A percentile compares a stretch with the other conserved stretches of the same genome.
These are phyloP conservation scores for Monoplex corrugatus DNA, from an alignment of 2,888 invertebrate species.

Conservation along the genomic window DNA sequence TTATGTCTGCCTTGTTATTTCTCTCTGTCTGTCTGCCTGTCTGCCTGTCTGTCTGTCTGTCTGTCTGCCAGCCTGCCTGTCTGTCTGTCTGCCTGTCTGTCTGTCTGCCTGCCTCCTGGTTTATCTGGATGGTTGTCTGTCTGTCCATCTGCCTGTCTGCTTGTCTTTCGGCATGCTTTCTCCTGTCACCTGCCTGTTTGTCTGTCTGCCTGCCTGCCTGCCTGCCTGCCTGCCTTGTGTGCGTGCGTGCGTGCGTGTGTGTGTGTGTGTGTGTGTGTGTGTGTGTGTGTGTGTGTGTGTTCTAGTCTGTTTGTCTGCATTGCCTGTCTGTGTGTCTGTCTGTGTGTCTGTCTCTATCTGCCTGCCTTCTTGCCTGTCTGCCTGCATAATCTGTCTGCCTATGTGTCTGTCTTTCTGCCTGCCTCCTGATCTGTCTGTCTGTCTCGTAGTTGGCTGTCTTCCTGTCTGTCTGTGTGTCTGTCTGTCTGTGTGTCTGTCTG, in stretches of 20 bases:
- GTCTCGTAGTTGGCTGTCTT: too few relatives aligned
- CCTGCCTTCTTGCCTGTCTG: neutral
- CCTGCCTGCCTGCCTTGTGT: neutral
- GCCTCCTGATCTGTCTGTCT: too few relatives aligned
- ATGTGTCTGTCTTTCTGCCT: neutral
- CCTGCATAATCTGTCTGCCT: neutral
- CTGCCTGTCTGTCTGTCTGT: neutral
- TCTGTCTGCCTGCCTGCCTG: neutral
- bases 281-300: neutral
- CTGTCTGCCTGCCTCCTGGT: neutral
- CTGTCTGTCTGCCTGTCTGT: neutral
- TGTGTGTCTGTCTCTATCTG: too few relatives aligned
- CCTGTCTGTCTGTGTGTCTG: neutral
- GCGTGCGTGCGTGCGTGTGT: neutral
- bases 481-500: neutral
- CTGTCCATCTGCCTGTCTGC: neutral
- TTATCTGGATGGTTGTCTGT: neutral
- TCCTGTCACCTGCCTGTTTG: neutral
- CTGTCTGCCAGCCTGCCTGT: neutral
- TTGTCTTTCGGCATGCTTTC: neutral
- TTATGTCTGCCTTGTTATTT: neutral
- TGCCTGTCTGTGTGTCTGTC: neutral
- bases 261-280: constrained; percentile 22
- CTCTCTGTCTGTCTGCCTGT: neutral
- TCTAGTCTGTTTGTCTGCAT: neutral